Base-by-base conservation (phyloP, 2,797 vertebrate genomes). In the Peromyscus nudipes region DNA sequence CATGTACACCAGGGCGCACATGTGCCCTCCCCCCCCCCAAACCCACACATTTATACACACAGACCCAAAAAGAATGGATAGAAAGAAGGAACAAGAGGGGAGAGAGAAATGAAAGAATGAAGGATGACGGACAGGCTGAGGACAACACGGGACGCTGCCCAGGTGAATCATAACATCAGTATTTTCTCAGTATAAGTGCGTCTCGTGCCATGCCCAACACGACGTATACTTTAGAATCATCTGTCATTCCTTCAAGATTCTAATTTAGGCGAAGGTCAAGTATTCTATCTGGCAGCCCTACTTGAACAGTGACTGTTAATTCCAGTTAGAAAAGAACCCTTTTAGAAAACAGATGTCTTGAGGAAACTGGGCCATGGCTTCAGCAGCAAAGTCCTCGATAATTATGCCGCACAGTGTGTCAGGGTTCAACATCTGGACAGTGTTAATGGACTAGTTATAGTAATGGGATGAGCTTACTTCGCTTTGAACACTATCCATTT, bases 261-360 rank as follows among this genome's bases (percentile, higher is more conserved):
- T 94, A 14, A 73, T 93, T 84, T 82, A 96, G 82, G 60, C n/a
- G n/a, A 91, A 69, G 40, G 88, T 87, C 34, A 65, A 75, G n/a
- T 52, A 46, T 94, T 95, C 89, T 82, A 76, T 96, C 67, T 92
- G 89, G 83, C 83, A 95, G 29, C 21, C 12, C 43, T 90, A 62
- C 76, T 93, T 95, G 85, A 92, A 46, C 43, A 82, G 46, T 60
- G 55, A 75, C 81, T 93, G 92, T 96, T 88, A 88, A 93, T 94
- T 65, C 96, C 86, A 67, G 79, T 87, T 95, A 76, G 76, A 91
- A 94, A 92, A 91, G 84, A 83, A 69, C 65, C 62, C 46, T 92
- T 96, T 95, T 71, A 94, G 94, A 96, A 98, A 95, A 89, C 95
- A 98, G 95, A 97, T 96, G 94, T 96, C 95, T 97, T 93, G 71